Conservation (phyloP, 2,888 invertebrate genomes). For the Stomorhina lunata region DNA sequence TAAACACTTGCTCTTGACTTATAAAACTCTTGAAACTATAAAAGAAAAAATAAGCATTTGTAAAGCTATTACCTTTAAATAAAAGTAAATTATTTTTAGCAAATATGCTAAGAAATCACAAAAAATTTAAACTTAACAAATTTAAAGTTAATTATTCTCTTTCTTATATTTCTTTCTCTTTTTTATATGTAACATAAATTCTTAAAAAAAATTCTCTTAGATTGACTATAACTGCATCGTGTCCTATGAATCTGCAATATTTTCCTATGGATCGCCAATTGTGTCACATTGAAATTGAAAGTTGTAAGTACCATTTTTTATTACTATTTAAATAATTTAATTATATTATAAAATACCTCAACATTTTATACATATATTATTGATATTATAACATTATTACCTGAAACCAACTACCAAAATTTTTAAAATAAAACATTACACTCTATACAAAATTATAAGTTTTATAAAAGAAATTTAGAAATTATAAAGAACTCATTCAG, state of each 20-base stretch:
- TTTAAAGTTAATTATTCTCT: background rate
- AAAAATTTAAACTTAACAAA: constrained; percentile 2
- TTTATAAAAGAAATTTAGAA: background rate
- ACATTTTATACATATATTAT: background rate
- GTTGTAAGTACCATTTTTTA: constrained; percentile 89
- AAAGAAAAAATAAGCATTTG: background rate
- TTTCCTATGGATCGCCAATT: constrained; percentile 98
- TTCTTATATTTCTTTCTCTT: constrained; percentile 30
- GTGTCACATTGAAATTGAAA: constrained; percentile 97
- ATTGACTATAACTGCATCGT: constrained; percentile 96
- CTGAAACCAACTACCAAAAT: constrained; percentile 2
- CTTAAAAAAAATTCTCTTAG: constrained; percentile 64
- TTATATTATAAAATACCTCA: too few relatives aligned
- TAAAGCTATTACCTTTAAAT: background rate
- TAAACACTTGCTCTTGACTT: constrained; percentile 7
- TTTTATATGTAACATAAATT: background rate
- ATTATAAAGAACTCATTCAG: constrained; percentile 56
- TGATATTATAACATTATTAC: background rate
- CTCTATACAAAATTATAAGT: constrained; percentile 21
- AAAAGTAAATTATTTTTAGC: constrained; percentile 31
- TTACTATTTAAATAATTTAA: background rate
- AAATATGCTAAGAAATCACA: background rate
- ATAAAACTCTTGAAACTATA: background rate
- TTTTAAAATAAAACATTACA: constrained; percentile 20
- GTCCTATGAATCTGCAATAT: constrained; percentile 97